phyloP scores from a whole-genome alignment of 2,797 vertebrate genomes.

The Apogon talboti region DNA sequence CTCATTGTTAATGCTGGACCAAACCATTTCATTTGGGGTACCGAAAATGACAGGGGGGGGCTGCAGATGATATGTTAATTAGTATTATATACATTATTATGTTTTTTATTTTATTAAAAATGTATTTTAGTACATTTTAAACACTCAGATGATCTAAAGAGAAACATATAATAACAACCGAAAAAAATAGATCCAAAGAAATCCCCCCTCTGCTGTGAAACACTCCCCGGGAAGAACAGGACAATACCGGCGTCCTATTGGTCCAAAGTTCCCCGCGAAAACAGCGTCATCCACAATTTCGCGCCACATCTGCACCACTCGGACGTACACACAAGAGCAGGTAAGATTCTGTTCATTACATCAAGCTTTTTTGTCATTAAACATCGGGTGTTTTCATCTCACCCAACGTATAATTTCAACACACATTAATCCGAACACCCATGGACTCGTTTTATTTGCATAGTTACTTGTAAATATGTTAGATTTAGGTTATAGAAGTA shows the following conservation, averaged over 20 bases:
- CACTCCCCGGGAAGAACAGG: constrained; percentile 3
- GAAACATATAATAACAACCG: not conserved
- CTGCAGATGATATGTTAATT: fast-evolving
- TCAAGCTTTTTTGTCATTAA: fast-evolving
- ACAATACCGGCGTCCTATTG: constrained; percentile 65
- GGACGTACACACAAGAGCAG: constrained; percentile 34
- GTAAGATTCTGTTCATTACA: constrained; percentile 36
- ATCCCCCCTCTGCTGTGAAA: constrained; percentile 1
- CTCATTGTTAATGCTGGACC: constrained; percentile 10
- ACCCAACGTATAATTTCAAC: not conserved
- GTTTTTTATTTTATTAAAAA: not conserved
- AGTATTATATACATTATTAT: not conserved
- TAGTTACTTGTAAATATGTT: not conserved
- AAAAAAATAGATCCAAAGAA: not conserved
- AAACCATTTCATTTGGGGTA: constrained; percentile 46
- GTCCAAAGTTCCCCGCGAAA: constrained; percentile 87
- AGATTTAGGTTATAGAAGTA: not conserved
- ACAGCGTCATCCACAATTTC: constrained; percentile 73
- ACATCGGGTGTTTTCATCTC: fast-evolving
- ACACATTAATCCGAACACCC: fast-evolving
- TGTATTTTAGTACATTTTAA: not conserved
- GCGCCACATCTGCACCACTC: constrained; percentile 77
- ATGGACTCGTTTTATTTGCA: fast-evolving
- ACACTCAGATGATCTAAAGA: not conserved
- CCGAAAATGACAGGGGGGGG: fast-evolving